phyloP scores from a whole-genome alignment of 1,140 invertebrate species.

The Diabrotica virgifera region DNA sequence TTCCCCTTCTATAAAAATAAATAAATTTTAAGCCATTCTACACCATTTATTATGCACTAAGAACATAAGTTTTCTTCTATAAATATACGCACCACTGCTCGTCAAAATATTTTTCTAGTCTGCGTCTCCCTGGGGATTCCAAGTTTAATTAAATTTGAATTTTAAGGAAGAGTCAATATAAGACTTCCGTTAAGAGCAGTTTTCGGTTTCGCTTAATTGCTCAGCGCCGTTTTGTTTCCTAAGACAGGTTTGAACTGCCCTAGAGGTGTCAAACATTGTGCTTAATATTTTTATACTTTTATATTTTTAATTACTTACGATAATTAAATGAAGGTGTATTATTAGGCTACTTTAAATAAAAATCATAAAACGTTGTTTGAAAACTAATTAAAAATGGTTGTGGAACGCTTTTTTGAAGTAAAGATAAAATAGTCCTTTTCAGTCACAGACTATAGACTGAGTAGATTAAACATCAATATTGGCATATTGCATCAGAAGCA shows the following conservation, averaged over 20 bases:
- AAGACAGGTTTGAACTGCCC: background rate
- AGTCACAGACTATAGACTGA: too few relatives aligned
- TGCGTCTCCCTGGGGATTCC: background rate
- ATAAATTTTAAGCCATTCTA: too few relatives aligned
- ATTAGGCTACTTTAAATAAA: background rate
- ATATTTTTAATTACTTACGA: too few relatives aligned
- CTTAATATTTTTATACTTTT: too few relatives aligned
- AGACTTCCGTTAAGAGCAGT: slow-evolving; percentile 1
- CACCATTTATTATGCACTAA: too few relatives aligned
- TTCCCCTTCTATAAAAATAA: too few relatives aligned
- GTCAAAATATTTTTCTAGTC: background rate
- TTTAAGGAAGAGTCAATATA: slow-evolving; percentile 6
- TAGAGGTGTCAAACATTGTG: too few relatives aligned
- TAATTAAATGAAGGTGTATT: background rate
- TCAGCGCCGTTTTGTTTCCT: background rate
- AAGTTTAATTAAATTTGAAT: slow-evolving; percentile 14
- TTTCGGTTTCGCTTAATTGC: background rate
- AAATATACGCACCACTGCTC: background rate
- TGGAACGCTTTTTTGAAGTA: background rate
- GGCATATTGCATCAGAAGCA: too few relatives aligned
- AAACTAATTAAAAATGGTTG: background rate
- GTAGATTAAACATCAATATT: too few relatives aligned
- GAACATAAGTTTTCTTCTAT: too few relatives aligned
- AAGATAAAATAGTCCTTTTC: too few relatives aligned
- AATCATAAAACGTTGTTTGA: background rate